These are phyloP conservation scores for Manis javanica DNA, from an alignment of 2,797 vertebrate species.

Conservation along the genomic window DNA sequence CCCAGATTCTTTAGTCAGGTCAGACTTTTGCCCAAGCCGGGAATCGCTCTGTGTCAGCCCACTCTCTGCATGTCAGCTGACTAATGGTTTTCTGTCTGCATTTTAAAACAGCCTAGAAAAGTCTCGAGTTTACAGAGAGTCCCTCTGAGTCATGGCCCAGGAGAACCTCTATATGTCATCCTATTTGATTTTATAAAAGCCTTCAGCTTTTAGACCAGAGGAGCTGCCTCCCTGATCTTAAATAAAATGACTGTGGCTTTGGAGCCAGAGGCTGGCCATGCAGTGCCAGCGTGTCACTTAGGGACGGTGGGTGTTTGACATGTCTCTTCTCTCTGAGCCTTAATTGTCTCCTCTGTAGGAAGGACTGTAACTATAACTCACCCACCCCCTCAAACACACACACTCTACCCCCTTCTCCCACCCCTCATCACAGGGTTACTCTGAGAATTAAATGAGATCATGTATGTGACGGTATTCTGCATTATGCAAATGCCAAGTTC, in stretches of 20 bases:
- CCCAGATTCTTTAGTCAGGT: slow-evolving; percentile 53
- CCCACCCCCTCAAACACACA: too few species aligned
- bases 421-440: not conserved
- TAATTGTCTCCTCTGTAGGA: not conserved
- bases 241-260: not conserved
- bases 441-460: slow-evolving; percentile 59
- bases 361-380: not conserved
- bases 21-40: slow-evolving; percentile 9
- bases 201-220: slow-evolving; percentile 16
- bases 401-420: not conserved
- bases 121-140: slow-evolving; percentile 33
- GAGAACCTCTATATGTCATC: slow-evolving; percentile 40
- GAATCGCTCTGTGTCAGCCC: slow-evolving; percentile 40
- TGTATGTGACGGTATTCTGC: not conserved
- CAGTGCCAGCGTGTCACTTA: not conserved
- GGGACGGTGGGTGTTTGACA: not conserved
- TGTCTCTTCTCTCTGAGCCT: not conserved
- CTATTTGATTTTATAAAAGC: slow-evolving; percentile 29
- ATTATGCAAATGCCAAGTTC: not conserved
- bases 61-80: slow-evolving; percentile 13
- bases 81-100: slow-evolving; percentile 53
- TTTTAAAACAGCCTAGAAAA: slow-evolving; percentile 70
- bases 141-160: slow-evolving; percentile 48
- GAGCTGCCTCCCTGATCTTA: not conserved
- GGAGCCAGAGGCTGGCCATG: not conserved